Base-by-base conservation (phyloP, 2,888 invertebrate species). In the Tinea pellionella region DNA sequence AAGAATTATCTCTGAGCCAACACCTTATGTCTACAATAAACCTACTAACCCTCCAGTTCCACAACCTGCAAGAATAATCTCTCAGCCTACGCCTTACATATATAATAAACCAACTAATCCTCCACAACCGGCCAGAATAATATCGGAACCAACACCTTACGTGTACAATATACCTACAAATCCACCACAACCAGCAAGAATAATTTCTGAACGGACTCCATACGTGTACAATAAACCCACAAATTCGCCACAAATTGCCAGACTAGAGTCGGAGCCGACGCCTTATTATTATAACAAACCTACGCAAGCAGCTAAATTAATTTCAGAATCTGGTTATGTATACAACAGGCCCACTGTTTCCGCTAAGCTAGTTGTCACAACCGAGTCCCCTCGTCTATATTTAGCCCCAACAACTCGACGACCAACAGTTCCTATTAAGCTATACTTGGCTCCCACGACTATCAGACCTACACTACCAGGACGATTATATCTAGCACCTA, bases 1-100 rank as follows among this genome's bases (percentile, higher is more conserved):
- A 12, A 78, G 72, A 65, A 62, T 81, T 59, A 66, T 75, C 18
- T 69, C 68, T 12, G 72, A 76, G 60, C 74, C 80, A 4, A 75
- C 78, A 56, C 68, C 80, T 4, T 81, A 80, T 29, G 71, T 69
- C 15, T 80, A 80, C 61, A 62, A 71, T 29, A 74, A 65, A 63
- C 78, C 80, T 7, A 68, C 70, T 13, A 37, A 12, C n/a, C 16
- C 37, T 9, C 29, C 30, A n/a, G 1, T 30, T 32, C 42, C 59
- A 41, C 42, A 15, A 16, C 67, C 73, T 41, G 76, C 72, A 12
- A 78, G 72, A 65, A 62, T 81, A 60, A 66, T 75, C 18, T 69
- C 68, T 12, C 72, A 76, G 60, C 74, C 80, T 3, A 75, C 78
- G 56, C 68, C 80, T 3, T 81, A 80, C 30, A 70, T 69, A 15